Percentiles rank a stretch among this genome's conserved stretches.
These are phyloP conservation scores for Siniperca scherzeri DNA, from an alignment of 2,797 vertebrate species.

Conservation along the genomic window DNA sequence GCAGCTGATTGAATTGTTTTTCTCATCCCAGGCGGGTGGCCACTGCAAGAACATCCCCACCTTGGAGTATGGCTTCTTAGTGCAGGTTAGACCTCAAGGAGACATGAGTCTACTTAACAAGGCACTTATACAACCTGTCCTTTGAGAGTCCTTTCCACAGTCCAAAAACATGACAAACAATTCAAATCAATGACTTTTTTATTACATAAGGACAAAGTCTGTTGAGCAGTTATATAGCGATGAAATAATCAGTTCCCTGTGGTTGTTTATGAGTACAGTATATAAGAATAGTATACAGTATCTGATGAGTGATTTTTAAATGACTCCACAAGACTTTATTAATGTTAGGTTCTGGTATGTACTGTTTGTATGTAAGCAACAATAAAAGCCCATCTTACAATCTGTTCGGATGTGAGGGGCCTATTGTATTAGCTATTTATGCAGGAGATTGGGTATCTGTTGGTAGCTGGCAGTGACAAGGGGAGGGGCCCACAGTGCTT, in stretches of 20 bases:
- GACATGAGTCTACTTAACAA: conserved; percentile 11
- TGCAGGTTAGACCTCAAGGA: conserved; percentile 89
- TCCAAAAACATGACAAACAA: neutral
- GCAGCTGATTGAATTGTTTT: conserved; percentile 93
- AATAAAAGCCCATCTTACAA: neutral
- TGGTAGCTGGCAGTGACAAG: neutral
- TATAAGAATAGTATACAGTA: neutral
- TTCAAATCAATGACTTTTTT: neutral
- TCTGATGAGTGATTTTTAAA: conserved; percentile 1
- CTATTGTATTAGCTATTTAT: neutral
- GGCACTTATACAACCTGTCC: neutral
- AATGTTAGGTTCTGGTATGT: neutral
- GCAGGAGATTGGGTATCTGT: neutral
- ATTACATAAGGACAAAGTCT: neutral
- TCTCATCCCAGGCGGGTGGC: conserved; percentile 93
- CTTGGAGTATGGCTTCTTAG: conserved; percentile 98
- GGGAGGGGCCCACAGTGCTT: neutral
- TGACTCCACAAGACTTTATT: neutral
- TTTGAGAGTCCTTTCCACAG: neutral
- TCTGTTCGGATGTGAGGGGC: neutral
- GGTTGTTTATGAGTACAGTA: neutral
- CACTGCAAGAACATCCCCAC: conserved; percentile 99
- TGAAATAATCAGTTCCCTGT: neutral
- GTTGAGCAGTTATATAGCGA: neutral
- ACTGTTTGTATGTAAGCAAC: neutral